phyloP scores from a whole-genome alignment of 2,113 vertebrate species.

The Struthio camelus region DNA sequence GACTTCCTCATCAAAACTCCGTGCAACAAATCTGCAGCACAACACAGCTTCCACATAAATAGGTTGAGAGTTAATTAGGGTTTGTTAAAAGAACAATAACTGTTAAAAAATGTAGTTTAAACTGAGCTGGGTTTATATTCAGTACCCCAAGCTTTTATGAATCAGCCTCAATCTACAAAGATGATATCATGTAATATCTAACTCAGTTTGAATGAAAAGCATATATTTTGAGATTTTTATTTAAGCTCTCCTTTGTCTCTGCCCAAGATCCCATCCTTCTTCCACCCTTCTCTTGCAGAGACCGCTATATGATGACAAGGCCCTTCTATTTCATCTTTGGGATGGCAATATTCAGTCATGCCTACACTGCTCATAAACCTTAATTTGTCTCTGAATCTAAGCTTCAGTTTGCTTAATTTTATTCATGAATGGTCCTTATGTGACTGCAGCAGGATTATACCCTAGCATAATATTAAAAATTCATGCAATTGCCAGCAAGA shows the following conservation, averaged over 20 bases:
- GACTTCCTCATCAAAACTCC: background rate
- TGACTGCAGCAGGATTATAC: background rate
- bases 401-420: background rate
- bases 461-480: background rate
- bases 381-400: background rate
- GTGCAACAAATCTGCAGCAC: background rate
- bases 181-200: background rate
- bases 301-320: background rate
- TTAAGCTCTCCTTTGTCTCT: background rate
- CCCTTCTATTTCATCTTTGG: background rate
- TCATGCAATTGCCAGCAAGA: background rate
- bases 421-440: background rate
- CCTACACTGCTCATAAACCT: background rate
- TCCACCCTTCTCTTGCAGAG: background rate
- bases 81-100: background rate
- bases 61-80: background rate
- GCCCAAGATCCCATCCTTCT: background rate
- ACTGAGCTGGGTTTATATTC: background rate
- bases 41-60: background rate
- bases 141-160: background rate
- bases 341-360: background rate
- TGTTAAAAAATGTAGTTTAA: background rate
- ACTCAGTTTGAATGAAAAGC: background rate
- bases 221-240: background rate
- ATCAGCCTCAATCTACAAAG: background rate